phyloP scores from a whole-genome alignment of 2,113 vertebrate species.

The Chloroceryle aenea region DNA sequence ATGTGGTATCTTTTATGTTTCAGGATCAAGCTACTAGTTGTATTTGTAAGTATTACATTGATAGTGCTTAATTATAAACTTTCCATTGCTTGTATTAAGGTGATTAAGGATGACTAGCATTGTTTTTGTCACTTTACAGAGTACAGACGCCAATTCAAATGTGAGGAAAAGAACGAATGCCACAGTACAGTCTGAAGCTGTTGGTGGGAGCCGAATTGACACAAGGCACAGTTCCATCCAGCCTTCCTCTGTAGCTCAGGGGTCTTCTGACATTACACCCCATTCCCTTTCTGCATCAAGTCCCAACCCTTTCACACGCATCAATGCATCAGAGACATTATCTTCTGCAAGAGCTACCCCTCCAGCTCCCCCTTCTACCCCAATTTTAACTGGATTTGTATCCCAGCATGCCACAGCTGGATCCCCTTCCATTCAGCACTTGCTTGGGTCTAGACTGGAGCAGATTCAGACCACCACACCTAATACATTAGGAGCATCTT shows the following conservation, averaged over 20 bases:
- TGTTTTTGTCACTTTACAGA: conserved; percentile 75
- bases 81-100: background rate
- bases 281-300: conserved; percentile 84
- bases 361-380: conserved; percentile 82
- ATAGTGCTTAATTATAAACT: background rate
- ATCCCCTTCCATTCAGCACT: conserved; percentile 83
- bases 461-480: conserved; percentile 85
- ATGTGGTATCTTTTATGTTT: background rate
- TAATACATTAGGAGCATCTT: conserved; percentile 78
- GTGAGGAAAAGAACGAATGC: conserved; percentile 91
- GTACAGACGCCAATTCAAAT: conserved; percentile 87
- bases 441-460: conserved; percentile 88
- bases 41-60: background rate
- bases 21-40: background rate
- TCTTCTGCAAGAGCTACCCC: conserved; percentile 82
- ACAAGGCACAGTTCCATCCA: conserved; percentile 79
- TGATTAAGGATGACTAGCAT: background rate
- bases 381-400: conserved; percentile 78
- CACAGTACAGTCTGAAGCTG: conserved; percentile 76
- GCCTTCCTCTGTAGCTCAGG: conserved; percentile 71
- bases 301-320: conserved; percentile 88
- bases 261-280: conserved; percentile 73
- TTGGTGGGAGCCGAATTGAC: conserved; percentile 79
- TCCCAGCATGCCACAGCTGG: conserved; percentile 70
- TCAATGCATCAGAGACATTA: conserved; percentile 81